phyloP scores from a whole-genome alignment of 2,888 invertebrate species.

The Panzeria rudis region DNA sequence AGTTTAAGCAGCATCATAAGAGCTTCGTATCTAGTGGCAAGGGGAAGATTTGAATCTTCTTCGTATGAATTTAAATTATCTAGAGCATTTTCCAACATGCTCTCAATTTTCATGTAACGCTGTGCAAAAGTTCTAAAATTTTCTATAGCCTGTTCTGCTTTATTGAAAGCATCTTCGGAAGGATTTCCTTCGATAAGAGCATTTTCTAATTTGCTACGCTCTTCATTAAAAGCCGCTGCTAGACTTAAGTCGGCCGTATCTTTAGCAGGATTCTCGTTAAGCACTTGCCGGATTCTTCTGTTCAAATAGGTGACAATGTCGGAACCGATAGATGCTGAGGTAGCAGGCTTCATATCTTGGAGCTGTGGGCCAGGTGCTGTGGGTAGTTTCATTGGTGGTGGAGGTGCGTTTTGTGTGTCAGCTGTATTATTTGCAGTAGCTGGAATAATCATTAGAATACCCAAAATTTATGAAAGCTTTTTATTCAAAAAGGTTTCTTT shows the following conservation, averaged over 20 bases:
- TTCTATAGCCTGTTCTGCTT: conserved; percentile 36
- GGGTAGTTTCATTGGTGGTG: no score
- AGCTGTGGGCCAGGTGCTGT: no score
- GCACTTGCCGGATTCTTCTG: conserved; percentile 35
- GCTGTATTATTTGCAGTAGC: no score
- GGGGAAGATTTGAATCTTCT: not conserved
- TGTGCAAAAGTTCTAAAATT: conserved; percentile 19
- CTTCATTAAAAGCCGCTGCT: conserved; percentile 19
- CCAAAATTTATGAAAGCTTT: no score
- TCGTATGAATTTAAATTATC: not conserved
- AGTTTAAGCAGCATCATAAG: conserved; percentile 17
- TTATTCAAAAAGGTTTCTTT: no score
- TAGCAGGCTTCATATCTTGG: not conserved
- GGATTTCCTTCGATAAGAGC: not conserved
- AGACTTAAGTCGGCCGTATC: not conserved
- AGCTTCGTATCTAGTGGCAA: conserved; percentile 21
- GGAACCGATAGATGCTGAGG: not conserved
- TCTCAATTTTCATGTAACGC: not conserved
- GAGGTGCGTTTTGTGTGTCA: no score
- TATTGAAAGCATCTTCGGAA: not conserved
- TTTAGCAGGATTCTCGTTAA: conserved; percentile 29
- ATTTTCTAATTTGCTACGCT: conserved; percentile 9
- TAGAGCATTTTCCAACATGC: conserved; percentile 2
- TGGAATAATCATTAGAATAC: no score
- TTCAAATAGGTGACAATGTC: conserved; percentile 24